Evolutionary conservation across 2,797 vertebrate genomes (phyloP), one percentile per base, ranked within the genome.

Genomic region (Pygocentrus nattereri): DNA sequence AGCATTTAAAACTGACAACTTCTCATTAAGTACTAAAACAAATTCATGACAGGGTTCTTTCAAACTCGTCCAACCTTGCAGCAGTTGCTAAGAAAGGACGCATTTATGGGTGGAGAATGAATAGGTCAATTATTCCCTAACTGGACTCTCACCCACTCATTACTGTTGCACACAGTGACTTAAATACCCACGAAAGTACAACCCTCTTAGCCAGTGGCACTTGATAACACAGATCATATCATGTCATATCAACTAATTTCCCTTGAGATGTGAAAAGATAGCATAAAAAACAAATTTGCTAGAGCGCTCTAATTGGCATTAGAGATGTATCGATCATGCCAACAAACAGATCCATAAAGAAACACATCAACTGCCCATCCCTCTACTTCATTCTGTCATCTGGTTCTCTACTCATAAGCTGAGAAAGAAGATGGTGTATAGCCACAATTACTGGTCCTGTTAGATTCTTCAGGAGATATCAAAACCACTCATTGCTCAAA

Each of bases 281-380:
- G n/a, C n/a, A n/a, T n/a, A n/a, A n/a, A 34, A 30, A 74, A 54
- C 69, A 31, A 15, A 23, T 47, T 70, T 78, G 38, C 23, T 67
- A 12, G 15, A 50, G 21, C 52, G 67, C 27, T 78, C n/a, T 72
- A 75, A 79, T 73, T 83, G 74, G 59, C 70, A 61, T 58, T 21
- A 49, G 44, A 72, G 59, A 30, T 21, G 4, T 47, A 52, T 68
- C 21, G n/a, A 75, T 64, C 11, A 4, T 77, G 25, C 47, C 64
- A 67, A 47, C 58, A 69, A 31, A 71, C 75, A 78, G 56, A 44
- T 74, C 74, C 31, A 61, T 58, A 27, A 74, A 47, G 23, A 54
- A 68, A 4, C 65, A 12, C n/a, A n/a, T 71, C 4, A 59, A 23
- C n/a, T 21, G 12, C 41, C 54, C 34, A 15, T 44, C 1, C 16